Percentiles rank a stretch among this genome's conserved stretches.
Conservation (phyloP, 2,888 invertebrate species). For the Mythimna ferrago region DNA sequence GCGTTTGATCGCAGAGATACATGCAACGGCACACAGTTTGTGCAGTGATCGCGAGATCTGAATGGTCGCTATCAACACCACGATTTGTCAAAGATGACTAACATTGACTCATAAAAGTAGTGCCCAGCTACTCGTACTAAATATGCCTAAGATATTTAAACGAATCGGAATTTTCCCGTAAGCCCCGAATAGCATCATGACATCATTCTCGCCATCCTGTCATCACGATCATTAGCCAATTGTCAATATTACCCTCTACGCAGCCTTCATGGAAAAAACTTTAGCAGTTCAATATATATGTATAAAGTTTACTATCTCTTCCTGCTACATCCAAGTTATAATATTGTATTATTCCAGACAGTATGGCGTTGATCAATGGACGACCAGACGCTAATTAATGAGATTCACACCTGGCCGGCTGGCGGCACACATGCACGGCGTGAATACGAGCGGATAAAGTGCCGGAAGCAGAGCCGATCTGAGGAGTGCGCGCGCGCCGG, state of each 20-base stretch:
- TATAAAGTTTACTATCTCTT: background rate
- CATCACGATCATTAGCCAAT: background rate
- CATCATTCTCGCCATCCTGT: background rate
- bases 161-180: background rate
- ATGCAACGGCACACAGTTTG: background rate
- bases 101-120: background rate
- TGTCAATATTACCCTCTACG: no score
- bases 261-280: background rate
- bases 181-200: background rate
- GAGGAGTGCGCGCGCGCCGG: constrained; percentile 23
- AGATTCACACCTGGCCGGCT: constrained; percentile 29
- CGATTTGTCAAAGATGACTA: constrained; percentile 2
- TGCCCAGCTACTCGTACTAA: no score
- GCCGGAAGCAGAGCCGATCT: constrained; percentile 32
- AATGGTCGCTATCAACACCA: background rate
- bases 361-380: constrained; percentile 12
- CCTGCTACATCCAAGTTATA: background rate
- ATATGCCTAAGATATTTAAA: no score
- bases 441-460: constrained; percentile 28
- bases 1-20: constrained; percentile 23
- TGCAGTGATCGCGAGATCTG: constrained; percentile 10
- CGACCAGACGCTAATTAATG: constrained; percentile 5
- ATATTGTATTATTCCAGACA: constrained; percentile 3
- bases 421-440: background rate
- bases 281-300: background rate